Evolutionary conservation across 1,140 invertebrate genomes (phyloP).

Genomic region (Neodiprion fabricii): DNA sequence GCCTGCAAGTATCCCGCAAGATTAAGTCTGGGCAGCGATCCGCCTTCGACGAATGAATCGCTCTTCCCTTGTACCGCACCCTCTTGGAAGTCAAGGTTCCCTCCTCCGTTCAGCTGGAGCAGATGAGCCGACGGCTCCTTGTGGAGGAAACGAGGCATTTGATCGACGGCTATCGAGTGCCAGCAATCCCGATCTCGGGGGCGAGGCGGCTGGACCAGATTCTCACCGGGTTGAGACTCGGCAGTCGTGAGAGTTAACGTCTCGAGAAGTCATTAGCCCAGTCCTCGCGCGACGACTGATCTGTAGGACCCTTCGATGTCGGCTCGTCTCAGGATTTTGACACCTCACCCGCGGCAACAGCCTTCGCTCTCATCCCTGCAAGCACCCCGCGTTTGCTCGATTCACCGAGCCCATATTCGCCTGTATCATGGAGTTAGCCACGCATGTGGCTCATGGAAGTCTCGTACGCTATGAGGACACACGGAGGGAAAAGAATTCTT

Average conservation of each 20-base stretch:
- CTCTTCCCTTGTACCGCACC: too few species aligned
- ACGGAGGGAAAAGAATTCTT: neutral
- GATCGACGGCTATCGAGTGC: constrained; percentile 3
- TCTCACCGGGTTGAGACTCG: neutral
- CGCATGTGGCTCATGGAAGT: neutral
- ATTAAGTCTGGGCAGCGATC: too few species aligned
- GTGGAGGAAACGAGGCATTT: constrained; percentile 1
- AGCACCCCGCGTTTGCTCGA: too few species aligned
- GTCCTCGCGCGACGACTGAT: neutral
- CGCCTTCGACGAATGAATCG: too few species aligned
- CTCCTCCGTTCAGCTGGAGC: neutral
- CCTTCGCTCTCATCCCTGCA: neutral
- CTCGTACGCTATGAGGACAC: neutral
- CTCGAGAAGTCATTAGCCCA: neutral
- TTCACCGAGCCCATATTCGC: too few species aligned
- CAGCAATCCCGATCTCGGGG: neutral
- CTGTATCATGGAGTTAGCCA: too few species aligned
- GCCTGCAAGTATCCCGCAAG: too few species aligned
- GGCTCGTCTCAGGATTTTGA: neutral
- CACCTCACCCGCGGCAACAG: neutral
- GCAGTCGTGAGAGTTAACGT: neutral
- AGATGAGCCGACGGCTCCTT: neutral
- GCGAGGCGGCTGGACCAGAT: neutral
- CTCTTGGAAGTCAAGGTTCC: too few species aligned
- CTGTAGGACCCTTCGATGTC: neutral